Conservation (phyloP, 2,113 vertebrate genomes). For the Bubo scandiacus region DNA sequence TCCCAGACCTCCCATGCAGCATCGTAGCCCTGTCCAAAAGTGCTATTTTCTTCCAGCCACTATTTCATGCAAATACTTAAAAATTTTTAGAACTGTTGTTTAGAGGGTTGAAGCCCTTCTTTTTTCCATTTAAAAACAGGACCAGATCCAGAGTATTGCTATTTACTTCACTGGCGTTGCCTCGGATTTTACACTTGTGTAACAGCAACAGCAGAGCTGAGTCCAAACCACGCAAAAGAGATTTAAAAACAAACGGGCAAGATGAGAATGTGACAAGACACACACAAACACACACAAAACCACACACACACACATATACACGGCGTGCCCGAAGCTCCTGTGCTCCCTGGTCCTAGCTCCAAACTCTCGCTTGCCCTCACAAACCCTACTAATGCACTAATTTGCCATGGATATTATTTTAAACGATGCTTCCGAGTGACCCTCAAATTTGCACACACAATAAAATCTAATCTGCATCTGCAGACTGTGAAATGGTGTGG, state of each 20-base stretch:
- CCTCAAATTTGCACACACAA: background rate
- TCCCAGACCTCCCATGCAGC: background rate
- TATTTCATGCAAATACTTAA: background rate
- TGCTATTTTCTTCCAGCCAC: background rate
- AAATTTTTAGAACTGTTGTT: background rate
- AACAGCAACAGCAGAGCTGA: background rate
- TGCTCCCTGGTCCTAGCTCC: background rate
- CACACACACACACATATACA: background rate
- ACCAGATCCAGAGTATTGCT: background rate
- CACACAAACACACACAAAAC: background rate
- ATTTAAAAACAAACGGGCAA: background rate
- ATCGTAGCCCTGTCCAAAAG: accelerated
- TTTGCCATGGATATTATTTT: background rate
- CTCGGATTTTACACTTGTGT: background rate
- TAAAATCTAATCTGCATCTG: background rate
- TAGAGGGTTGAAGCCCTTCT: background rate
- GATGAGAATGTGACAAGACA: background rate
- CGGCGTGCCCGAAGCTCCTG: accelerated
- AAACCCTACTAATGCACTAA: accelerated
- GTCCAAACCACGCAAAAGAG: slow-evolving; percentile 11
- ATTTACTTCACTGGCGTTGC: accelerated
- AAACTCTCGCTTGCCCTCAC: background rate
- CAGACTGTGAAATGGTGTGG: background rate
- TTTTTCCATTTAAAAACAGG: background rate
- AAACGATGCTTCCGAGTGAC: background rate